Evolutionary conservation across 2,113 vertebrate species (phyloP).

Genomic region (Nestor notabilis): DNA sequence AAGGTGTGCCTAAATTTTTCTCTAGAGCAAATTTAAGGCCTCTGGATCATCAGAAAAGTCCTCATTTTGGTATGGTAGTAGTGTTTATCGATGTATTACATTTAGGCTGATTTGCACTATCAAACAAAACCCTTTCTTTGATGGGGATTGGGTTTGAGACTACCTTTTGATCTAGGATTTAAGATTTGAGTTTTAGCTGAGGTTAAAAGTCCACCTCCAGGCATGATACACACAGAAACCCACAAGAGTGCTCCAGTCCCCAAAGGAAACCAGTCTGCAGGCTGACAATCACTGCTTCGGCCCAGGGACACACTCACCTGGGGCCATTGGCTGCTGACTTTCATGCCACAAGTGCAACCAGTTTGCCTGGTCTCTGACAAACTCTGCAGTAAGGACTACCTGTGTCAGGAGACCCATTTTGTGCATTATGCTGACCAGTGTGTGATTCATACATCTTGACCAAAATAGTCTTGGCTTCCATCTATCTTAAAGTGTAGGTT

Average conservation of each 20-base stretch:
- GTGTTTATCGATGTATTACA: not conserved
- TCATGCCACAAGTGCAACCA: not conserved
- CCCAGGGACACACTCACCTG: not conserved
- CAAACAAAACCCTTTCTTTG: not conserved
- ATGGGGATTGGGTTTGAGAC: not conserved
- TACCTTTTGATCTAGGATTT: not conserved
- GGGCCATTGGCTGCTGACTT: not conserved
- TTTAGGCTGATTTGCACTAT: not conserved
- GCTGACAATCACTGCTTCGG: not conserved
- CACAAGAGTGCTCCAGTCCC: rapidly evolving
- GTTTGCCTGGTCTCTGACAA: not conserved
- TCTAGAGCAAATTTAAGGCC: not conserved
- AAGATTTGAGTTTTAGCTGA: not conserved
- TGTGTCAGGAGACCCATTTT: not conserved
- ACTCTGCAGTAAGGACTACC: not conserved
- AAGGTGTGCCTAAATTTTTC: not conserved
- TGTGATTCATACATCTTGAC: not conserved
- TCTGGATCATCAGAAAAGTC: not conserved
- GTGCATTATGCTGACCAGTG: not conserved
- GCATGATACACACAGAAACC: not conserved
- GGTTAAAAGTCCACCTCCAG: not conserved
- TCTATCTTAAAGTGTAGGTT: not conserved
- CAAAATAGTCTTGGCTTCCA: not conserved
- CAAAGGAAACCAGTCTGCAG: not conserved
- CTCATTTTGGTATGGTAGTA: not conserved